These are phyloP conservation scores for Catocala nupta DNA, from an alignment of 2,888 invertebrate genomes.

Conservation along the genomic window DNA sequence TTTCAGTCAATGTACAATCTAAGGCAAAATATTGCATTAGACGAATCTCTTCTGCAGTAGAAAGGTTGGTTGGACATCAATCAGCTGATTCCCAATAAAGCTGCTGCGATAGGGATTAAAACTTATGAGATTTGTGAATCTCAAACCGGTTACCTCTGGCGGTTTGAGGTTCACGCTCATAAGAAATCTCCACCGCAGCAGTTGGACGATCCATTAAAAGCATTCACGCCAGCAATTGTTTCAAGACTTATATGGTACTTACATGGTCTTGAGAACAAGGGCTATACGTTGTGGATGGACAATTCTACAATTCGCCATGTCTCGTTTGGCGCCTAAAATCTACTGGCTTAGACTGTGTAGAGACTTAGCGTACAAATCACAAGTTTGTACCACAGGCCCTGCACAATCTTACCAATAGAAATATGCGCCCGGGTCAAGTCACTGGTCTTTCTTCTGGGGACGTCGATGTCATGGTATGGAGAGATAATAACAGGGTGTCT, in stretches of 20 bases:
- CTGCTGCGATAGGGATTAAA: slow-evolving; percentile 31
- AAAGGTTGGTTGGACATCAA: not conserved
- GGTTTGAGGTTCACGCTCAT: slow-evolving; percentile 38
- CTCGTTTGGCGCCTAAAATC: too few relatives aligned
- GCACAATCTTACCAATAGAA: too few relatives aligned
- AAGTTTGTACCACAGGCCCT: too few relatives aligned
- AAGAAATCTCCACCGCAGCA: slow-evolving; percentile 13
- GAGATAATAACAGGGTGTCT: too few relatives aligned
- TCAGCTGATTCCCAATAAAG: slow-evolving; percentile 30
- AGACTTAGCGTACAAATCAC: too few relatives aligned
- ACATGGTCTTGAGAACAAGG: too few relatives aligned
- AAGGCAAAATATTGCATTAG: not conserved
- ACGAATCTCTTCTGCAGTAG: not conserved
- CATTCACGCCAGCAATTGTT: not conserved
- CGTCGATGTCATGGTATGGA: too few relatives aligned
- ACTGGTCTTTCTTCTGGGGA: too few relatives aligned
- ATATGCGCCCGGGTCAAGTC: too few relatives aligned
- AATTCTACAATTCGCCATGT: too few relatives aligned
- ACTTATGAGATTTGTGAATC: slow-evolving; percentile 47
- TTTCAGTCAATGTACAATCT: not conserved
- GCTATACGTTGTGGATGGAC: too few relatives aligned
- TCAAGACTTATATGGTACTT: not conserved
- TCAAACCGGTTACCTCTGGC: slow-evolving; percentile 45
- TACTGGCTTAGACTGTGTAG: too few relatives aligned
- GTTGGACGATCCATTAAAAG: slow-evolving; percentile 7